Evolutionary conservation across 2,888 invertebrate genomes (phyloP), one percentile per base, ranked within the genome.

Genomic region (Lepidocyrtinus sp.): DNA sequence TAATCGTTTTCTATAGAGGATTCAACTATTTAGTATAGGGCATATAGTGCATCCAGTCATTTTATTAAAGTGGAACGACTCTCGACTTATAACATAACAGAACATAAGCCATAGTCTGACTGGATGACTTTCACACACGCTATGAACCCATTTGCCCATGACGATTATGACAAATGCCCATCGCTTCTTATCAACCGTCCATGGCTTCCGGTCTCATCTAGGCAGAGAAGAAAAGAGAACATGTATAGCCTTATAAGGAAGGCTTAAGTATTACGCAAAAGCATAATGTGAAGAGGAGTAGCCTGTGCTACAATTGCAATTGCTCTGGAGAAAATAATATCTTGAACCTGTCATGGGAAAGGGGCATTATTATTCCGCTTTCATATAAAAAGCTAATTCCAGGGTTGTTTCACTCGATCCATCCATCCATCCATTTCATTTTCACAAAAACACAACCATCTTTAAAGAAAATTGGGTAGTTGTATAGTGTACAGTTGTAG

Each of bases 121-220:
- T 79, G 76, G 83, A 85, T 85, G 83, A 83, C 82, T 82, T 83
- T 78, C 74, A 77, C 73, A 77, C 85, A 85, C 82, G 85, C 85
- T 82, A 85, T 50, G 69, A 72, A 68, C 82, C 82, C 85, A 85
- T 85, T 85, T 84, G 79, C 75, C 79, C 82, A 77, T 84, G 82
- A 84, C 81, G 83, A 83, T 83, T 83, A 83, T 84, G 83, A 83
- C 84, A 84, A 83, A 84, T 83, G 78, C 81, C 82, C 81, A 82
- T 81, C 81, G 82, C 83, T 79, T 84, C 81, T 84, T 84, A 84
- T 84, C 84, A 84, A 81, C 75, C 82, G 82, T 80, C 81, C 79
- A 81, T 73, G 74, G 81, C 84, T 84, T 84, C 84, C 84, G 84
- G 84, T 82, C 81, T 76, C 84, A 84, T 84, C 84, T 82, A 84